Evolutionary conservation across 1,140 invertebrate genomes (phyloP).

Genomic region (Plutomurus gul): DNA sequence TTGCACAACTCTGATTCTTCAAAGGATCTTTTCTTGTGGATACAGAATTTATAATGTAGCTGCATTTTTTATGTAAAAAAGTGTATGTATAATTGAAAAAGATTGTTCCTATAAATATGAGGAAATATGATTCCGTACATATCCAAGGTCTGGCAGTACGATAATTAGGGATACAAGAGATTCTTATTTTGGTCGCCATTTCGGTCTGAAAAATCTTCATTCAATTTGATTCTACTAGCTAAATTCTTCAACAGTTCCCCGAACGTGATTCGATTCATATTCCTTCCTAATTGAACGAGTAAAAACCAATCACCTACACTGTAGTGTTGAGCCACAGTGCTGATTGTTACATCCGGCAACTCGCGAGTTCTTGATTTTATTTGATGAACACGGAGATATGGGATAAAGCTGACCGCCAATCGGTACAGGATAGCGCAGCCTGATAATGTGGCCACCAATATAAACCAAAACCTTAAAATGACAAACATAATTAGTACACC

Average conservation of each 20-base stretch:
- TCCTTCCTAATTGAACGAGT: slow-evolving; percentile 85
- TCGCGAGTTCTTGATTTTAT: neutral
- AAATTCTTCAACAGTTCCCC: slow-evolving; percentile 77
- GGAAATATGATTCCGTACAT: neutral
- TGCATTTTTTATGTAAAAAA: no score
- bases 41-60: no score
- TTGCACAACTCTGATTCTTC: no score
- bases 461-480: slow-evolving; percentile 78
- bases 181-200: neutral
- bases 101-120: neutral
- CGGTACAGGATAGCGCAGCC: slow-evolving; percentile 68
- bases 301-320: slow-evolving; percentile 92
- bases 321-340: slow-evolving; percentile 71
- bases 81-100: neutral
- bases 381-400: slow-evolving; percentile 21
- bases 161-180: slow-evolving; percentile 15
- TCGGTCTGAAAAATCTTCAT: neutral
- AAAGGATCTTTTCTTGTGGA: no score
- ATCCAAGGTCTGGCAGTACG: no score
- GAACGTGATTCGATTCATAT: slow-evolving; percentile 86
- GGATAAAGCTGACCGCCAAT: slow-evolving; percentile 55
- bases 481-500: slow-evolving; percentile 54
- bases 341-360: slow-evolving; percentile 63
- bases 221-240: neutral
- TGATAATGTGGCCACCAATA: slow-evolving; percentile 68